Base-by-base conservation (phyloP, 1,140 invertebrate species). In the Yoshiicerus persimilis region DNA sequence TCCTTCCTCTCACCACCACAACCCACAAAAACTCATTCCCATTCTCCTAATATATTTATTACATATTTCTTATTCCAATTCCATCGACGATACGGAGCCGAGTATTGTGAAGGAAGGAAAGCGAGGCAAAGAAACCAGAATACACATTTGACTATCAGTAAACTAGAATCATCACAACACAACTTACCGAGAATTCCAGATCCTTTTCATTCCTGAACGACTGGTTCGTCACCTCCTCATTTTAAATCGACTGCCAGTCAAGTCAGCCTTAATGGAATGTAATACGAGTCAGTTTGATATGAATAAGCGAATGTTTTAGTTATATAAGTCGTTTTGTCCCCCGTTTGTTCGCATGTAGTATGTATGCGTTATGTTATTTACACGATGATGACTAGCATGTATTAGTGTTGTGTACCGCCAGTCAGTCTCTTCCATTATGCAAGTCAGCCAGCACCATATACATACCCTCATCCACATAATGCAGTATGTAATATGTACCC, bases 11-110 rank as follows among this genome's bases (percentile, higher is more conserved):
- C 41, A 62, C 83, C 23, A 85, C 39, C 83, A 56, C 39, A 85
- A 47, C 83, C 83, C 83, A 62, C 83, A 85, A 85, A 85, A 85
- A 85, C 83, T 85, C 83, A 85, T 85, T 85, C 39, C 83, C 36
- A 85, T 85, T 85, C 75, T 80, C 39, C 83, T 47, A 85, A 85
- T 85, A 56, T 85, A 85, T 85, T 85, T 85, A 85, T 85, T 85
- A 47, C 83, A 85, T 38, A 85, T 85, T 85, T 85, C 83, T 36
- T 80, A 80, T 80, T 80, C 75, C 75, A 34, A 80, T 80, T 80
- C 75, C 75, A 80, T 80, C 75, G 20, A 66, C 25, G 39, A 6
- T 41, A 41, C 64, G 11, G 27, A 3, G 27, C 25, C 64, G 64
- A 32, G 27, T 30, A 70, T 27, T 70, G 27, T 34, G n/a, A 34